phyloP scores from a whole-genome alignment of 2,888 invertebrate species.

The Strigamia maritima region DNA sequence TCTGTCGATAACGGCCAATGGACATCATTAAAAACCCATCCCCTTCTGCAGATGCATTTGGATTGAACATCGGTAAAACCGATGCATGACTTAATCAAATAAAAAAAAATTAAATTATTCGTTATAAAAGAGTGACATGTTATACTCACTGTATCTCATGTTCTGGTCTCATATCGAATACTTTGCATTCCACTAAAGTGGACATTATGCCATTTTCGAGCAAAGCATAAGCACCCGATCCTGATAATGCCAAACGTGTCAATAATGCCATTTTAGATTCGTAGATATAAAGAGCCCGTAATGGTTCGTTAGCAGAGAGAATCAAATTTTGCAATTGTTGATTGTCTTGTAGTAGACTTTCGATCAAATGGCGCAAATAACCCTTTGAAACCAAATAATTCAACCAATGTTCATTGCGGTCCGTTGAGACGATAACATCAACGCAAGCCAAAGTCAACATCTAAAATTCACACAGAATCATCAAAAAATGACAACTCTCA shows the following conservation, averaged over 20 bases:
- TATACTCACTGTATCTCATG: background rate
- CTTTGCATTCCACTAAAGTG: conserved; percentile 49
- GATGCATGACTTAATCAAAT: background rate
- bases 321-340: conserved; percentile 64
- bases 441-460: conserved; percentile 81
- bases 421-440: conserved; percentile 72
- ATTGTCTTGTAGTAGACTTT: conserved; percentile 73
- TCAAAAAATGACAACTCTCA: background rate
- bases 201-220: conserved; percentile 50
- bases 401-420: conserved; percentile 66
- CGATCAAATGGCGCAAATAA: conserved; percentile 77
- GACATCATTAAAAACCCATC: conserved; percentile 61
- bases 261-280: conserved; percentile 71
- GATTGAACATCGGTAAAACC: background rate
- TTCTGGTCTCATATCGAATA: conserved; percentile 46
- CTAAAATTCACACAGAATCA: conserved; percentile 45
- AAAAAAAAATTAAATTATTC: background rate
- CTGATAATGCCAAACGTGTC: conserved; percentile 48
- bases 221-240: conserved; percentile 50
- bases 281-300: conserved; percentile 78
- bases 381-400: conserved; percentile 53
- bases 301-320: conserved; percentile 57
- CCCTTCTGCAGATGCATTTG: conserved; percentile 11
- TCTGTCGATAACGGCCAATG: conserved; percentile 72
- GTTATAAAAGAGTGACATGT: background rate